Evolutionary conservation across 2,888 invertebrate genomes (phyloP), one percentile per base, ranked within the genome.

Genomic region (Argyresthia albistria): DNA sequence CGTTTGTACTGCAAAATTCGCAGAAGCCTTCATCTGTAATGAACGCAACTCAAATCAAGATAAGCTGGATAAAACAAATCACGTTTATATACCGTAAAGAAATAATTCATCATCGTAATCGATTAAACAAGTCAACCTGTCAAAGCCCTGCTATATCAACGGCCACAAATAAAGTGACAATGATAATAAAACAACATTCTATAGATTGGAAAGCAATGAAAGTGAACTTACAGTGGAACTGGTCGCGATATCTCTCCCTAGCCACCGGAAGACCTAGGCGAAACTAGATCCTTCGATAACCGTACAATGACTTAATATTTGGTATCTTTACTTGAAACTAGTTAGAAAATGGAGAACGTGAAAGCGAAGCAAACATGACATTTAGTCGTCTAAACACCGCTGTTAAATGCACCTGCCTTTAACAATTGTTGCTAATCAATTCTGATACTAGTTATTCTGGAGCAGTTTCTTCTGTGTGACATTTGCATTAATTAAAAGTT

Each of bases 191-290:
- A 62, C 65, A 55, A 59, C 68, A 71, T 65, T 68, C 65, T 57
- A 43, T 48, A 51, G 47, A 57, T 68, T 71, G 63, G 75, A 75
- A 75, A 74, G 73, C 63, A 63, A 67, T 60, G 71, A 71, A 70
- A 75, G 69, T 60, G 62, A 68, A 62, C 54, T 58, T 53, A 57
- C 54, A 43, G 52, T 54, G 58, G 58, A 60, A 58, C 58, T 53
- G 55, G 58, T 56, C 53, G 45, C 46, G 51, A 48, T 51, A 54
- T 48, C 48, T 48, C 48, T 48, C 48, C 10, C 25, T 25, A 25
- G 25, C 25, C 6, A 4, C 48, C 52, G 36, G 43, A 45, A 51
- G 36, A 45, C 10, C 45, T 51, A 35, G 14, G 50, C 50, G 51
- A 51, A 51, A 51, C 51, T 45, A 43, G 45, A 51, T 36, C 51